phyloP scores from a whole-genome alignment of 2,888 invertebrate genomes.

The Nomada goodeniana region DNA sequence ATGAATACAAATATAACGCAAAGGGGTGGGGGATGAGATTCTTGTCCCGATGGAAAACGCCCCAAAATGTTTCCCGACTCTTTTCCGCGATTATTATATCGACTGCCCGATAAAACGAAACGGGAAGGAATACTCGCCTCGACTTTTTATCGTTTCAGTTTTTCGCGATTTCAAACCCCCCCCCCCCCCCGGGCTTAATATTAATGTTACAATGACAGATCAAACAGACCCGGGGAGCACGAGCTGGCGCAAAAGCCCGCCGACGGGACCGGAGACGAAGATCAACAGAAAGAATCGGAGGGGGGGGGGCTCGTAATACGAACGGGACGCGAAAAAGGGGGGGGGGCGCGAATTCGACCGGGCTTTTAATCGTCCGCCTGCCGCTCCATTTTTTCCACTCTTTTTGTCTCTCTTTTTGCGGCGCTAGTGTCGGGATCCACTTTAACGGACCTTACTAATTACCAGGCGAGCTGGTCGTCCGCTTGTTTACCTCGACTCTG shows the following conservation, averaged over 20 bases:
- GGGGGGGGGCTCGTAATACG: not conserved
- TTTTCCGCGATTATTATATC: no score
- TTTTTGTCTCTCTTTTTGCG: slow-evolving; percentile 53
- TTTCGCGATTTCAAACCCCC: no score
- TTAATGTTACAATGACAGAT: no score
- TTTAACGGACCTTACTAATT: slow-evolving; percentile 79
- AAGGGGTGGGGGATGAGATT: no score
- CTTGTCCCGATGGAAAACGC: no score
- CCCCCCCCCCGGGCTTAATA: no score
- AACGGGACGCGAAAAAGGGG: slow-evolving; percentile 27
- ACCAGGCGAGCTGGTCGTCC: slow-evolving; percentile 71
- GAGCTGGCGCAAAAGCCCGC: not conserved
- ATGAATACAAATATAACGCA: no score
- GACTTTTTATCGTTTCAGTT: no score
- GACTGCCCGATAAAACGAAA: no score
- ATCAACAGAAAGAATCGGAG: not conserved
- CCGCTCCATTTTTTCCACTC: slow-evolving; percentile 18
- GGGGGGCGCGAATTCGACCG: slow-evolving; percentile 38
- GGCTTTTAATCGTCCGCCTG: slow-evolving; percentile 70
- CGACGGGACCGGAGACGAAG: not conserved
- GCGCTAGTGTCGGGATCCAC: slow-evolving; percentile 68
- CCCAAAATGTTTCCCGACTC: no score
- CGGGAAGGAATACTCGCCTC: no score
- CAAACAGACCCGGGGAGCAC: no score
- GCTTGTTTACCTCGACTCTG: slow-evolving; percentile 79